A percentile compares a stretch with the other conserved stretches of the same genome.
Conservation (phyloP, 2,797 vertebrate genomes). For the Emydoidea blandingii region DNA sequence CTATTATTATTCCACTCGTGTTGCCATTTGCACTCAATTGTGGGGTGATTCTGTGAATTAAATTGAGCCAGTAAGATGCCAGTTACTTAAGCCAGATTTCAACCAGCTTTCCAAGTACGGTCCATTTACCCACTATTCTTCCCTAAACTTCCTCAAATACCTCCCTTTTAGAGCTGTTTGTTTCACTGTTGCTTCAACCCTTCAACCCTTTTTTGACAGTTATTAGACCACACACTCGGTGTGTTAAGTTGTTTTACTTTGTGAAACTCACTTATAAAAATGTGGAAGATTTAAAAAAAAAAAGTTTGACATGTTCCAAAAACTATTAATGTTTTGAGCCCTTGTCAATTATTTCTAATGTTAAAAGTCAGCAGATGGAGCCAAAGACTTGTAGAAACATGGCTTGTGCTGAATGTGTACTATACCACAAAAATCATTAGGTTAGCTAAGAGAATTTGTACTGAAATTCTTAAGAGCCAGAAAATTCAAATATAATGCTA, state of each 20-base stretch:
- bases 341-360: slow-evolving; percentile 69
- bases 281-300: neutral
- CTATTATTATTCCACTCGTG: neutral
- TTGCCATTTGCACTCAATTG: neutral
- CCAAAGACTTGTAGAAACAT: slow-evolving; percentile 82
- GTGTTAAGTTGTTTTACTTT: neutral
- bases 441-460: slow-evolving; percentile 29
- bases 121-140: neutral
- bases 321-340: neutral
- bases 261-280: neutral
- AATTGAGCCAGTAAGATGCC: neutral
- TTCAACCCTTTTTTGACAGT: neutral
- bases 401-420: slow-evolving; percentile 49
- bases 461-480: neutral
- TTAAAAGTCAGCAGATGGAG: slow-evolving; percentile 86
- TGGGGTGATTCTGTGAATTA: neutral
- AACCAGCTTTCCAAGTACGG: neutral
- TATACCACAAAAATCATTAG: slow-evolving; percentile 46
- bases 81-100: neutral
- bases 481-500: slow-evolving; percentile 20
- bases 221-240: neutral
- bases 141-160: neutral
- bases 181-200: neutral
- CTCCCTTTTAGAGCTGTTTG: neutral
- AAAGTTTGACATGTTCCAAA: neutral